Percentiles rank a stretch among this genome's conserved stretches.
Evolutionary conservation across 2,113 vertebrate species (phyloP).

Genomic region (Stegastes partitus): DNA sequence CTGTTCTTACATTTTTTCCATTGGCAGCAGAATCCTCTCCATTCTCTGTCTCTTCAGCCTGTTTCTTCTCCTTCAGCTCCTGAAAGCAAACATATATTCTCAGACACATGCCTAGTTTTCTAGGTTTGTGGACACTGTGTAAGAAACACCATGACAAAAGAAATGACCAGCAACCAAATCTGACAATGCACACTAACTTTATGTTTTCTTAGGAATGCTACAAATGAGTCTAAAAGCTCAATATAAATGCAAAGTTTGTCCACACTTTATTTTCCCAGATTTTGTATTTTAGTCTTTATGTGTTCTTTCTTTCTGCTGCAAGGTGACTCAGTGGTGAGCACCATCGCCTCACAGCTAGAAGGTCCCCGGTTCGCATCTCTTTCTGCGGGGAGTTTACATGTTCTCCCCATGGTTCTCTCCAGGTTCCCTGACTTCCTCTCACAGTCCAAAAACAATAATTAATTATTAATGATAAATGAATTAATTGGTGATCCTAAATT

Average conservation of each 20-base stretch:
- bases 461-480: too few species aligned
- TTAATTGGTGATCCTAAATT: too few species aligned
- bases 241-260: not conserved
- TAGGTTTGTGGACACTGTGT: not conserved
- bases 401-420: too few species aligned
- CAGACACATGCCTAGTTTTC: not conserved
- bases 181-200: conserved; percentile 3
- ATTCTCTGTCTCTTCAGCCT: conserved; percentile 91
- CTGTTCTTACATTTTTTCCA: conserved; percentile 88
- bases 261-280: not conserved
- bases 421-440: too few species aligned
- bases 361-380: too few species aligned
- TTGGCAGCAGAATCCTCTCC: conserved; percentile 91
- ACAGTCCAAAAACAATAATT: too few species aligned
- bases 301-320: too few species aligned
- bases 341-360: too few species aligned
- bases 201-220: conserved; percentile 1
- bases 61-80: conserved; percentile 95
- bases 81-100: conserved; percentile 61
- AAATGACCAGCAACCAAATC: not conserved
- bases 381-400: too few species aligned
- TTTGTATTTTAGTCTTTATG: not conserved
- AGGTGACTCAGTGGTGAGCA: too few species aligned
- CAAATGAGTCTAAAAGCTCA: not conserved
- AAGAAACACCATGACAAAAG: not conserved